phyloP scores from a whole-genome alignment of 2,888 invertebrate genomes.

The Pandemis heparana region DNA sequence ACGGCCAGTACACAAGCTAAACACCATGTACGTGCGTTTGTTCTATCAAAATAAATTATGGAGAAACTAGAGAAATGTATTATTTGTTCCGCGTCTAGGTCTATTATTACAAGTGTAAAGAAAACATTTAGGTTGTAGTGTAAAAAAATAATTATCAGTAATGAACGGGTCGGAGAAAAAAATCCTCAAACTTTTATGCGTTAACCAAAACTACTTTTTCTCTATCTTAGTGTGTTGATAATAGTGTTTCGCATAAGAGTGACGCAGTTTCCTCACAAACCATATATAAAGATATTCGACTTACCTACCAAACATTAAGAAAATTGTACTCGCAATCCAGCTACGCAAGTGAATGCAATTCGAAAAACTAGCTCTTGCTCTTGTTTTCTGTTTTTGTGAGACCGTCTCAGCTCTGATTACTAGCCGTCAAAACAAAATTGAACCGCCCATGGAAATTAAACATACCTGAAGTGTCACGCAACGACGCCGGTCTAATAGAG shows the following conservation, averaged over 20 bases:
- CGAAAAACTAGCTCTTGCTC: slow-evolving; percentile 11
- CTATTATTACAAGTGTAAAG: slow-evolving; percentile 10
- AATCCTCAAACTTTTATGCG: background rate
- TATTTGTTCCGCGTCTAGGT: slow-evolving; percentile 6
- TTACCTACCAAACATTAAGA: background rate
- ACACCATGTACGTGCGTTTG: slow-evolving; percentile 23
- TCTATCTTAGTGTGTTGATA: background rate
- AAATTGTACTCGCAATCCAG: background rate
- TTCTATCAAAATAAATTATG: slow-evolving; percentile 27
- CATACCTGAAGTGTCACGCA: slow-evolving; percentile 20
- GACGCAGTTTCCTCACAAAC: background rate
- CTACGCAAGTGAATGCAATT: slow-evolving; percentile 7
- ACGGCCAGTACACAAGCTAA: slow-evolving; percentile 30
- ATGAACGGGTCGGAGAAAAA: background rate
- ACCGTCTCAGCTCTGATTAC: slow-evolving; percentile 11
- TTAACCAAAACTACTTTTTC: background rate
- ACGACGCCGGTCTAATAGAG: slow-evolving; percentile 15
- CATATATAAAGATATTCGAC: background rate
- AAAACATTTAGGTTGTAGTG: background rate
- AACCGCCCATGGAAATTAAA: slow-evolving; percentile 1
- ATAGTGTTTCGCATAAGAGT: background rate
- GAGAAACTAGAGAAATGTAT: slow-evolving; percentile 31
- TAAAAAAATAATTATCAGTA: background rate
- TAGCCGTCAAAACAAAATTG: slow-evolving; percentile 2
- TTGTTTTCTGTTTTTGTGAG: slow-evolving; percentile 14